phyloP scores from a whole-genome alignment of 2,888 invertebrate species.

The Eupithecia exiguata region DNA sequence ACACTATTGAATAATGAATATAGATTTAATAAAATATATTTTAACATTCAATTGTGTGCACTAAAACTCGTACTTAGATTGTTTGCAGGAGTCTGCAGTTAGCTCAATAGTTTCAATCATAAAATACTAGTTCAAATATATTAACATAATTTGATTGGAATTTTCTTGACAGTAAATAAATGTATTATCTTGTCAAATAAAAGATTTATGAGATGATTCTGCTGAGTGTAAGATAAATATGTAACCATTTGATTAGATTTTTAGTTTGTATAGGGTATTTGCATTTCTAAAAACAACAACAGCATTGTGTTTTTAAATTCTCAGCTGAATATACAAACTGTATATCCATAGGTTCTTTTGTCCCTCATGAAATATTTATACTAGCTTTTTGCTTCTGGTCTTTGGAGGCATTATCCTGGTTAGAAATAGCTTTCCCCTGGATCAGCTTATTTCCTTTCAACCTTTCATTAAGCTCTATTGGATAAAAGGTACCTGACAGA shows the following conservation, averaged over 20 bases:
- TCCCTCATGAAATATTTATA: not conserved
- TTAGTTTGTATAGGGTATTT: not conserved
- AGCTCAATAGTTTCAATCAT: too few species aligned
- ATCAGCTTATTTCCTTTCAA: not conserved
- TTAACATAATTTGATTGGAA: too few species aligned
- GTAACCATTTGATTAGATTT: not conserved
- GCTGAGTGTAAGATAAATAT: not conserved
- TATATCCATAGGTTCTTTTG: not conserved
- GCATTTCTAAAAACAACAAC: not conserved
- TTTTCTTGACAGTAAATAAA: too few species aligned
- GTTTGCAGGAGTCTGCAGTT: too few species aligned
- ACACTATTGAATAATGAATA: too few species aligned
- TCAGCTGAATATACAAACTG: too few species aligned
- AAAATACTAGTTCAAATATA: too few species aligned
- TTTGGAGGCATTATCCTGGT: not conserved
- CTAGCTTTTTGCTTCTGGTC: not conserved
- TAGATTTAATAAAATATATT: too few species aligned
- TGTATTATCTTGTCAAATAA: too few species aligned
- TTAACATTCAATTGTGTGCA: too few species aligned
- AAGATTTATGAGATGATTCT: not conserved
- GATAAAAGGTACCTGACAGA: not conserved
- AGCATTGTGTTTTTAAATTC: not conserved
- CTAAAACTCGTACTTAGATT: too few species aligned
- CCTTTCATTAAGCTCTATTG: not conserved
- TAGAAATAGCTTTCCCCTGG: not conserved